These are phyloP conservation scores for Molanna angustata DNA, from an alignment of 2,888 invertebrate species.

Conservation along the genomic window DNA sequence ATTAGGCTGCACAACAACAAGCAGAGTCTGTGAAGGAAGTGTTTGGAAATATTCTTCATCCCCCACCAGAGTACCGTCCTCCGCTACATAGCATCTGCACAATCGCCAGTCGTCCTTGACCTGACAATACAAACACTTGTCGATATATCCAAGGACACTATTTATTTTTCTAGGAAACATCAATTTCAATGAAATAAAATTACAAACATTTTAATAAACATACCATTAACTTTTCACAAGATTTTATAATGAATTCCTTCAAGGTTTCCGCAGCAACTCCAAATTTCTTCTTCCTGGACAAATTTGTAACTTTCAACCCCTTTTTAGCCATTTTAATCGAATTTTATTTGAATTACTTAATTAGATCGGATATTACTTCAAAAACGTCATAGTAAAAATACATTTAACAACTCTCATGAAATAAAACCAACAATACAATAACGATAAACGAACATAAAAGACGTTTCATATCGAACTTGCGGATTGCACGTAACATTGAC, in stretches of 20 bases:
- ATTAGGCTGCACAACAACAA: slow-evolving; percentile 57
- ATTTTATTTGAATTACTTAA: no score
- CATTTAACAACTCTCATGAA: no score
- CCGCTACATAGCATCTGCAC: slow-evolving; percentile 56
- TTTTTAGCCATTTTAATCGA: slow-evolving; percentile 49
- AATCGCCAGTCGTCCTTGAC: slow-evolving; percentile 51
- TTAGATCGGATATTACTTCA: no score
- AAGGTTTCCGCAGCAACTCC: slow-evolving; percentile 68
- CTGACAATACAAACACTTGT: slow-evolving; percentile 38
- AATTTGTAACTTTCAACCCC: slow-evolving; percentile 72
- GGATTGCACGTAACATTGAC: no score
- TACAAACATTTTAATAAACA: slow-evolving; percentile 34
- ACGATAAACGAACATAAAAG: no score
- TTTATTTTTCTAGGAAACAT: neutral
- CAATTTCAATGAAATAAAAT: neutral
- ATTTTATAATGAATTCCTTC: slow-evolving; percentile 65
- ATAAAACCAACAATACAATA: no score
- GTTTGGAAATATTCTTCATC: slow-evolving; percentile 76
- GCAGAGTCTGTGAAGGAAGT: slow-evolving; percentile 70
- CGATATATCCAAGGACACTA: slow-evolving; percentile 15
- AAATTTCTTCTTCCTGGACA: slow-evolving; percentile 63
- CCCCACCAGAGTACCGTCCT: slow-evolving; percentile 69
- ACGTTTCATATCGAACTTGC: no score
- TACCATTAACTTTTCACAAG: slow-evolving; percentile 64
- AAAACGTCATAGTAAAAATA: no score